Evolutionary conservation across 2,888 invertebrate genomes (phyloP).

Genomic region (Tribolium freemani): DNA sequence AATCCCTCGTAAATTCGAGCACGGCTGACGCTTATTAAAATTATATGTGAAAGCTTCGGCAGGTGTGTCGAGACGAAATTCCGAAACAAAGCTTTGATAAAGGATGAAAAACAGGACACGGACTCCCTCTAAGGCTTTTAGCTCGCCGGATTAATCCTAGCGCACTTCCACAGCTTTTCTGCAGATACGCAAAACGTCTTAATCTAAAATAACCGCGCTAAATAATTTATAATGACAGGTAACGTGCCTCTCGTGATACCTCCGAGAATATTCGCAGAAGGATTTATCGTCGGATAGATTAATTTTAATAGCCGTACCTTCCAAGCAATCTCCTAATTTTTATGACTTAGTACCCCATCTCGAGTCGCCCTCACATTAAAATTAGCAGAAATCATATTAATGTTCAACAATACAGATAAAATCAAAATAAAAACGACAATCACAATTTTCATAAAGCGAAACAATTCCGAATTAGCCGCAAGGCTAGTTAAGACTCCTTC

Average conservation of each 20-base stretch:
- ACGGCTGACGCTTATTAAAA: conserved; percentile 5
- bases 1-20: conserved; percentile 22
- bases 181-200: conserved; percentile 53
- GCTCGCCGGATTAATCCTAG: conserved; percentile 29
- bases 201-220: conserved; percentile 59
- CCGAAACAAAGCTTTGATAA: conserved; percentile 32
- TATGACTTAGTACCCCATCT: conserved; percentile 4
- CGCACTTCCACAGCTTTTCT: conserved; percentile 33
- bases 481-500: neutral
- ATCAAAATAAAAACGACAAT: neutral
- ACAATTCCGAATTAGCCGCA: conserved; percentile 6
- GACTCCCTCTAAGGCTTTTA: conserved; percentile 23
- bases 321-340: conserved; percentile 39
- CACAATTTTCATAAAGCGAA: conserved; percentile 2
- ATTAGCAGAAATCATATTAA: conserved; percentile 24
- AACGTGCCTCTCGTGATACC: conserved; percentile 52
- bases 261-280: conserved; percentile 50
- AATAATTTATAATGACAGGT: conserved; percentile 60
- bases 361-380: conserved; percentile 13
- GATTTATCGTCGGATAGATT: conserved; percentile 55
- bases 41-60: neutral
- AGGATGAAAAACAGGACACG: conserved; percentile 34
- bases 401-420: neutral
- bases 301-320: conserved; percentile 51
- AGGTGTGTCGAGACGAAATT: conserved; percentile 6